Evolutionary conservation across 2,113 vertebrate species (phyloP).

Genomic region (Planiliza haematocheilus): DNA sequence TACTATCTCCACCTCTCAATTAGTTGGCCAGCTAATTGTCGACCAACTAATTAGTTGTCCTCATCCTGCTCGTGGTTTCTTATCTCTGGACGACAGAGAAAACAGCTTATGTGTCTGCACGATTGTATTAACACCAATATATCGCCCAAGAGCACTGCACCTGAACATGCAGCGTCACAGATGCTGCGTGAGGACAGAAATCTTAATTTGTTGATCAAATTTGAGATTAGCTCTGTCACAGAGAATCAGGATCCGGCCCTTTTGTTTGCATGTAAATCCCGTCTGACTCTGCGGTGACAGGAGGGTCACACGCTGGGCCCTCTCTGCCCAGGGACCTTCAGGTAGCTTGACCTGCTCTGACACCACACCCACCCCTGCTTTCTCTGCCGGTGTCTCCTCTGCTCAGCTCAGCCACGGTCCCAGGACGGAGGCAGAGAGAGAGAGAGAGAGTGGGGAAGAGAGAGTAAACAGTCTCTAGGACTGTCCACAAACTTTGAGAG

Average conservation of each 20-base stretch:
- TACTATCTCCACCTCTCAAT: not conserved
- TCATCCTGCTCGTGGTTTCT: not conserved
- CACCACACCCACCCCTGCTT: not conserved
- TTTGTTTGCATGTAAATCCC: not conserved
- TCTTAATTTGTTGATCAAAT: not conserved
- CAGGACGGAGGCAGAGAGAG: constrained; percentile 20
- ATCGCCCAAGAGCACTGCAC: not conserved
- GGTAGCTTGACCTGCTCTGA: constrained; percentile 47
- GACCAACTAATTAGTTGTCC: not conserved
- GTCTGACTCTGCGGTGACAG: constrained; percentile 3
- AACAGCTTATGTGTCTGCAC: not conserved
- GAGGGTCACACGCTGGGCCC: not conserved
- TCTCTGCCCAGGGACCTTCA: constrained; percentile 33
- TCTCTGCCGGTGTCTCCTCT: constrained; percentile 30
- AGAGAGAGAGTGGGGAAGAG: not conserved
- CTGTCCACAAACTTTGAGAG: constrained; percentile 43
- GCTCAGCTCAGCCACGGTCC: constrained; percentile 36
- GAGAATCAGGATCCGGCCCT: not conserved
- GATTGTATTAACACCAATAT: too few species aligned
- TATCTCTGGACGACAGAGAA: not conserved
- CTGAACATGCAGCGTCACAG: not conserved
- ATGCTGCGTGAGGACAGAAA: not conserved
- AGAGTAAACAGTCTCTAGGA: constrained; percentile 31
- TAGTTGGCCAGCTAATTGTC: not conserved
- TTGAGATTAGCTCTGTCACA: constrained; percentile 2